phyloP scores from a whole-genome alignment of 2,888 invertebrate species.

The Megamerina dolium region DNA sequence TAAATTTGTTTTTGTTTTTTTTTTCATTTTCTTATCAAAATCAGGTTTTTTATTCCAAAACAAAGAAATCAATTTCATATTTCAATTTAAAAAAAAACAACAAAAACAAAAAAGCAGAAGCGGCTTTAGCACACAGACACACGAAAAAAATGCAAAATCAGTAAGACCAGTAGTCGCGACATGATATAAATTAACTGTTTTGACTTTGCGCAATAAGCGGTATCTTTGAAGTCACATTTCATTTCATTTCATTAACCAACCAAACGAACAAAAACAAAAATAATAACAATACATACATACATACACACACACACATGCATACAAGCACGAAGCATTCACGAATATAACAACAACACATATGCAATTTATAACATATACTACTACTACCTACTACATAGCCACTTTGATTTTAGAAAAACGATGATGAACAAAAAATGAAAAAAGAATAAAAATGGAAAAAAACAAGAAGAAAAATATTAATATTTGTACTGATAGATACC shows the following conservation, averaged over 20 bases:
- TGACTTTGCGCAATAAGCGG: conserved; percentile 40
- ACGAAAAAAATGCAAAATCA: conserved; percentile 41
- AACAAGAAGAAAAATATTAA: too few species aligned
- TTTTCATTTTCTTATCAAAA: conserved; percentile 11
- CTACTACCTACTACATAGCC: too few species aligned
- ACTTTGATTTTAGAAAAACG: conserved; percentile 6
- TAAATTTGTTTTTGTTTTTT: too few species aligned
- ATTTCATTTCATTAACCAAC: conserved; percentile 4
- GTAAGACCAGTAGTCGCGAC: conserved; percentile 48
- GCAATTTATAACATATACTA: too few species aligned
- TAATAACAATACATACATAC: too few species aligned
- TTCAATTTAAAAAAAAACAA: conserved; percentile 28
- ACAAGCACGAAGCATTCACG: too few species aligned
- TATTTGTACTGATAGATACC: too few species aligned
- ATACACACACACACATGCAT: too few species aligned
- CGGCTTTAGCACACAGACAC: conserved; percentile 7
- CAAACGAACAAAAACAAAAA: neutral
- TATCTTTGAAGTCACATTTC: conserved; percentile 6
- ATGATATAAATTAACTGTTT: conserved; percentile 47
- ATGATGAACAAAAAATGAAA: too few species aligned
- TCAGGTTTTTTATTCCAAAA: conserved; percentile 34
- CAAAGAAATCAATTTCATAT: conserved; percentile 41
- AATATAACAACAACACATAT: too few species aligned
- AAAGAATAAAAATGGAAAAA: too few species aligned
- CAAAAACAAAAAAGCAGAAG: conserved; percentile 4